Conservation (phyloP, 1,140 invertebrate genomes). For the Caenorhabditis inopinata region DNA sequence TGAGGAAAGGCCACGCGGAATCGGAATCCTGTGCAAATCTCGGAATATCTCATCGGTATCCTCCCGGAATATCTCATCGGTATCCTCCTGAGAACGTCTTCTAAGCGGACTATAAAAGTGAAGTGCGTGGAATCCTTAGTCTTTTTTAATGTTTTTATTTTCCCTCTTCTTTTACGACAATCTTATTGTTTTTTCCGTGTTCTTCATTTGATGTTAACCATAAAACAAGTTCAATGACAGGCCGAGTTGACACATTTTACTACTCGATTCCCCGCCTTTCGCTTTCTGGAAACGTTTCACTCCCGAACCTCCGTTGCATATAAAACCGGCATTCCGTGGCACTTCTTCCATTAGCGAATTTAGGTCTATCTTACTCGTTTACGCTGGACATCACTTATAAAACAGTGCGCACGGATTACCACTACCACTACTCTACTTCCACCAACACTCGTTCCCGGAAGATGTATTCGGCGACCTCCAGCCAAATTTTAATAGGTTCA, state of each 20-base stretch:
- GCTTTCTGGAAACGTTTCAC: neutral
- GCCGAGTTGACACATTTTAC: slow-evolving; percentile 24
- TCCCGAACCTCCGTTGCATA: neutral
- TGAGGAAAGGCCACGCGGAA: too few relatives aligned
- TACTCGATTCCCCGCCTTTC: slow-evolving; percentile 1
- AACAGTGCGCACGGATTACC: slow-evolving; percentile 9
- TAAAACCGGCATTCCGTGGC: slow-evolving; percentile 1
- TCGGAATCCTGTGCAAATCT: too few relatives aligned
- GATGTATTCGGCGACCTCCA: neutral
- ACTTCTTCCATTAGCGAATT: slow-evolving; percentile 22
- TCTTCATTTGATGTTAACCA: neutral
- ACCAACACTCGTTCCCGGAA: neutral
- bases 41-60: too few relatives aligned
- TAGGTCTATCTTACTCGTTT: neutral
- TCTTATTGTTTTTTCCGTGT: neutral
- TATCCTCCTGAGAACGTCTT: too few relatives aligned
- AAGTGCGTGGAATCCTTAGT: neutral
- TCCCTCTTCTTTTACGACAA: neutral
- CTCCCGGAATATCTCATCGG: too few relatives aligned
- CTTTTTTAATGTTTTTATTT: slow-evolving; percentile 4
- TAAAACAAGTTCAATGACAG: slow-evolving; percentile 27
- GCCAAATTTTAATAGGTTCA: slow-evolving; percentile 3
- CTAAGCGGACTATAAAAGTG: neutral
- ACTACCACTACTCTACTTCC: neutral
- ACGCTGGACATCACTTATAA: neutral